Percentiles rank a stretch among this genome's conserved stretches.
phyloP scores from a whole-genome alignment of 1,140 invertebrate species.

The Drosophila biarmipes region DNA sequence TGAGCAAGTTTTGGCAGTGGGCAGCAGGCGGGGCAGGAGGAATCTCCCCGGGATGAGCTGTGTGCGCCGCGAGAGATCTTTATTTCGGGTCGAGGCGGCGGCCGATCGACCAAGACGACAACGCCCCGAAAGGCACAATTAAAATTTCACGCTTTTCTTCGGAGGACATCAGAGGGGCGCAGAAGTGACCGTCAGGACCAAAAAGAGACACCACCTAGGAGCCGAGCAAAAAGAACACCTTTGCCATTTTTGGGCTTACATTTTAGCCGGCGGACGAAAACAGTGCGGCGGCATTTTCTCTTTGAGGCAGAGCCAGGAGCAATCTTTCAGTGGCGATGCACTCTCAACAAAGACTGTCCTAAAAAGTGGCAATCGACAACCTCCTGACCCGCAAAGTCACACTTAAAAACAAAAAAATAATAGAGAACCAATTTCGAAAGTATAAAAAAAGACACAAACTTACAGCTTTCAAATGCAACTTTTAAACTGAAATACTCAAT shows the following conservation, averaged over 20 bases:
- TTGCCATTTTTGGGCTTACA: constrained; percentile 66
- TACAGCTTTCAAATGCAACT: too few relatives aligned
- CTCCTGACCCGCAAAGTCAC: background rate
- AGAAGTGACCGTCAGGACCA: constrained; percentile 37
- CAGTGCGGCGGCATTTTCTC: constrained; percentile 68
- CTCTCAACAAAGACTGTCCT: constrained; percentile 4
- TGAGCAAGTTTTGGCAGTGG: constrained; percentile 69
- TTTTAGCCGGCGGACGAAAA: constrained; percentile 39
- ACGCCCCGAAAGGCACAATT: constrained; percentile 81
- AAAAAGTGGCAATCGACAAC: background rate
- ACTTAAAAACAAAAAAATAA: background rate
- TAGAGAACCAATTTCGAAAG: background rate
- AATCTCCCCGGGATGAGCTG: constrained; percentile 59
- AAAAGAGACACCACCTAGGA: constrained; percentile 57
- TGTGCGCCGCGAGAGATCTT: constrained; percentile 71
- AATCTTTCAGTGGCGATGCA: constrained; percentile 24
- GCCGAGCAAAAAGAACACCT: constrained; percentile 17
- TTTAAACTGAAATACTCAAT: too few relatives aligned
- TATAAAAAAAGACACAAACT: too few relatives aligned
- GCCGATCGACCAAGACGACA: constrained; percentile 54
- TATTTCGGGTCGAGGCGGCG: constrained; percentile 71
- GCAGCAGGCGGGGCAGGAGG: constrained; percentile 10
- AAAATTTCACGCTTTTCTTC: constrained; percentile 74
- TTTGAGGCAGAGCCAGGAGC: constrained; percentile 57
- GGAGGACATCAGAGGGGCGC: constrained; percentile 11